These are phyloP conservation scores for Caligus rogercresseyi DNA, from an alignment of 1,140 invertebrate genomes.

Conservation along the genomic window DNA sequence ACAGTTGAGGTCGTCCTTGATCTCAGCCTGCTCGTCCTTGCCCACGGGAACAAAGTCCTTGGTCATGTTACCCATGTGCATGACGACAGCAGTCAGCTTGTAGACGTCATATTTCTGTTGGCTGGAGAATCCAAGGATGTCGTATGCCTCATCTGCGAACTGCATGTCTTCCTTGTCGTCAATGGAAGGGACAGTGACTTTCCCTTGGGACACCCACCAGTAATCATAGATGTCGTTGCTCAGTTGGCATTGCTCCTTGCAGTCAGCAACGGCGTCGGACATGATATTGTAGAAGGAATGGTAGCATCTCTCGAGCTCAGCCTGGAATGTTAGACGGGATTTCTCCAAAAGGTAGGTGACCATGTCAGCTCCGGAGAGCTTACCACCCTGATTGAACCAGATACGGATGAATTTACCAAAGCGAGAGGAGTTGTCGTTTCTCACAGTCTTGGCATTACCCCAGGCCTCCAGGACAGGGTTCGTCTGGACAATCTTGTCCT, in stretches of 20 bases:
- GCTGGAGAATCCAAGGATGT: conserved; percentile 87
- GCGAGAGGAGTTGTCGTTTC: conserved; percentile 99
- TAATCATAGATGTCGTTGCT: conserved; percentile 53
- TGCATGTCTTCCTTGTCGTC: conserved; percentile 54
- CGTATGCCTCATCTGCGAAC: conserved; percentile 77
- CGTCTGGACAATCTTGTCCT: conserved; percentile 97
- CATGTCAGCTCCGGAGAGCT: conserved; percentile 99
- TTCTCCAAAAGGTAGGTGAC: conserved; percentile 99
- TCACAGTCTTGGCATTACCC: conserved; percentile 98
- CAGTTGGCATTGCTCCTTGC: conserved; percentile 59
- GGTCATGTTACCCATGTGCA: conserved; percentile 97
- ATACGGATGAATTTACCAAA: conserved; percentile 99
- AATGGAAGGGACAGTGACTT: conserved; percentile 50
- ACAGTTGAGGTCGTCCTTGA: conserved; percentile 42
- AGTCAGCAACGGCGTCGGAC: conserved; percentile 66
- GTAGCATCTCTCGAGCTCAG: conserved; percentile 92
- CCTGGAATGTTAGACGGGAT: conserved; percentile 99
- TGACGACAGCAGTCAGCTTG: conserved; percentile 88
- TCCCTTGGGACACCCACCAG: conserved; percentile 54
- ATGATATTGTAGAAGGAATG: conserved; percentile 99
- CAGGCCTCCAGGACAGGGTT: conserved; percentile 98
- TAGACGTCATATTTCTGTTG: conserved; percentile 92
- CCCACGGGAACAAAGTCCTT: conserved; percentile 94
- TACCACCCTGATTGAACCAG: conserved; percentile 95
- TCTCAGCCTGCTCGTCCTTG: conserved; percentile 97